Base-by-base conservation (phyloP, 2,113 vertebrate genomes). In the Charina bottae region DNA sequence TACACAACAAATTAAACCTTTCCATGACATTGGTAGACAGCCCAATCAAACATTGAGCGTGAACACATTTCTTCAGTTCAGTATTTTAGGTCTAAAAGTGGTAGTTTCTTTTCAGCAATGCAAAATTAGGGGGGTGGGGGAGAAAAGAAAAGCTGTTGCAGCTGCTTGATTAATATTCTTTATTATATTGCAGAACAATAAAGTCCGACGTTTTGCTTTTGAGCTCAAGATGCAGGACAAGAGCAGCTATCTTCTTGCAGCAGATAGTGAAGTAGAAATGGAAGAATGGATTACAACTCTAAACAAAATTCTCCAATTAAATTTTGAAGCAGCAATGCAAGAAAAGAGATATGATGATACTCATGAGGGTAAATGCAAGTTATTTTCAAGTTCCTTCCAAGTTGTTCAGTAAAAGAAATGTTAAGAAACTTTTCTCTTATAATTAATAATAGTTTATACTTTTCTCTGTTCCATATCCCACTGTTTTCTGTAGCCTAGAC, bases 211-310 rank as follows among this genome's bases (percentile, higher is more conserved):
- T 88, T 99, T 99, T 93, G 99, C 99, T 0, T 99, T 99, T 87
- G 99, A 99, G 96, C 98, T 99, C 94, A 99, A 99, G 98, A 99
- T 99, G 99, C 99, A 99, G 95, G 99, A 99, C 96, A 99, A 99
- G 97, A 99, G 99, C 93, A 98, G 98, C 91, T 99, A 99, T 94
- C 98, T 99, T 92, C 95, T 99, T 97, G 99, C 99, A 15, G 98
- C 99, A 4, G 99, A 99, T 94, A 98, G 98, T 1, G 99, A 99
- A 87, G 96, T 91, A 0, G 99, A 99, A 97, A 99, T 99, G 99
- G 99, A 99, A 90, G 99, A 99, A 37, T 99, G 99, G 99, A 98
- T 99, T 96, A 97, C 97, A 93, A 98, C 98, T 0, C 97, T 99
- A 85, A 99, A 99, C 96, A 99, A 99, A 98, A 99, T 99, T 95